Conservation (phyloP, 1,140 invertebrate genomes). For the Eueides isabella region DNA sequence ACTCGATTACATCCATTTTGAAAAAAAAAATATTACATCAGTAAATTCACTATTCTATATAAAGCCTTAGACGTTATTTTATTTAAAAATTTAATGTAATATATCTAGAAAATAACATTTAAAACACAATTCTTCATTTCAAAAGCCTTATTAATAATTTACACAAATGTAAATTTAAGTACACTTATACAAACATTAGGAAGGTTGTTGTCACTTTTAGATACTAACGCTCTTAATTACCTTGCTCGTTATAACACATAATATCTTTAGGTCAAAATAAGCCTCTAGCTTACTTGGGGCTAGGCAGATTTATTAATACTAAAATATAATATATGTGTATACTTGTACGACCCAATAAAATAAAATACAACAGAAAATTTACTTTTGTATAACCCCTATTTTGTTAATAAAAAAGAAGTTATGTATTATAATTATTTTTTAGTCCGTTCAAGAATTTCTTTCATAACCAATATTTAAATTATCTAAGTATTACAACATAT, state of each 20-base stretch:
- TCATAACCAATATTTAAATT: no score
- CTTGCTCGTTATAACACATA: slow-evolving; percentile 1
- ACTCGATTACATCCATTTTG: no score
- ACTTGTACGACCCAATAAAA: background rate
- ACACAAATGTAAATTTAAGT: slow-evolving; percentile 3
- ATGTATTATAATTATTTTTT: no score
- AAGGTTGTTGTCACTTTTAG: slow-evolving; percentile 6
- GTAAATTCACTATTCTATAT: no score
- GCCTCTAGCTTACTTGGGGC: background rate
- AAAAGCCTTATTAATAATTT: background rate
- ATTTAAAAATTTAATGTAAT: no score
- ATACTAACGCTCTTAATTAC: slow-evolving; percentile 11
- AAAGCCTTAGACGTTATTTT: no score
- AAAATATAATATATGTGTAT: background rate
- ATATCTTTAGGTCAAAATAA: slow-evolving; percentile 10
- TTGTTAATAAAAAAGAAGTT: no score
- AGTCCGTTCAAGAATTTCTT: no score
- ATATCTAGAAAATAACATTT: background rate
- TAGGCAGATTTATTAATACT: background rate
- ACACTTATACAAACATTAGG: background rate
- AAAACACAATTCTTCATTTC: background rate
- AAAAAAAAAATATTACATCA: no score
- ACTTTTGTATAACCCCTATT: no score
- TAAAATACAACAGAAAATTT: no score
- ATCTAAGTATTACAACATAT: no score